Evolutionary conservation across 2,797 vertebrate genomes (phyloP), one percentile per base, ranked within the genome.

Genomic region (Microctenopoma steveboyesi): DNA sequence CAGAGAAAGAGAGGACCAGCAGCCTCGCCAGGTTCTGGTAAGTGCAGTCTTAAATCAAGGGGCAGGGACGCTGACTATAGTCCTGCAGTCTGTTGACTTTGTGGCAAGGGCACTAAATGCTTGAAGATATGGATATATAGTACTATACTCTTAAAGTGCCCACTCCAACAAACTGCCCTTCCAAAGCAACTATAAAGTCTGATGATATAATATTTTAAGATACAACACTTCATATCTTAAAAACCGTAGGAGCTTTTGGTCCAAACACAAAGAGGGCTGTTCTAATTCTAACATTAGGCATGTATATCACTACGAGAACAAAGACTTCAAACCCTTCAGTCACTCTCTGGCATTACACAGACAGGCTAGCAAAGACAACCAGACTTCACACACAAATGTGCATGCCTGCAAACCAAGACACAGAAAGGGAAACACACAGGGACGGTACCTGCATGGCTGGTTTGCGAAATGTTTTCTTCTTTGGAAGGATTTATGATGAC

Each of bases 31-130:
- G 86, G 84, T 91, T 91, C 84, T 82, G 84, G 88, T 93, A 92
- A 94, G 88, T 91, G 90, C 88, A 90, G 86, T 81, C 89, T 88
- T 92, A 92, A 94, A 94, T 94, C 92, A 93, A 76, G 88, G 88
- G 91, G 87, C 79, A 86, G 84, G 81, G 85, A 87, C 72, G 85
- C 86, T 88, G 88, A 91, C 92, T 91, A 77, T 73, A 91, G 90
- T 86, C 92, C 88, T 77, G 88, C 86, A 88, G 88, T 91, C 92
- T 92, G 90, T 87, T 94, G 92, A 95, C 92, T 93, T 90, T 93
- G 88, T 90, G 69, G 86, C 91, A 92, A 93, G 92, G 92, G 87
- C 91, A 89, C 81, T 78, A 78, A 81, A 80, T 79, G 79, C 69
- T 53, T 79, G 77, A 74, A 82, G 72, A 81, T 84, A 87, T 83